A percentile compares a stretch with the other conserved stretches of the same genome.
Evolutionary conservation across 2,797 vertebrate species (phyloP).

Genomic region (Poecilia wingei): DNA sequence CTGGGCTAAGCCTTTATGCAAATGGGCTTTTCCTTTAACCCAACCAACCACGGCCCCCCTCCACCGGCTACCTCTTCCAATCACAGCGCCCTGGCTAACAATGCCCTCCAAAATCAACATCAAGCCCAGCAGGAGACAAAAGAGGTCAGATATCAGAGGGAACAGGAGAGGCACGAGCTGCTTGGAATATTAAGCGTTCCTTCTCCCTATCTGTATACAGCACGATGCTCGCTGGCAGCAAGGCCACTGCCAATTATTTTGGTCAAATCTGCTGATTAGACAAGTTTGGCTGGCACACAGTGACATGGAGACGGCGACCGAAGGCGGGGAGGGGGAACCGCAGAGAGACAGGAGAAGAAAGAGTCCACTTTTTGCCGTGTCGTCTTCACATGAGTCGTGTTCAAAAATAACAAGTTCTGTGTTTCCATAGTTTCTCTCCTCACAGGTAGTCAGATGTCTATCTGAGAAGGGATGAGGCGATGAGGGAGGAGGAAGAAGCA

Average conservation of each 20-base stretch:
- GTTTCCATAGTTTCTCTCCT: constrained; percentile 58
- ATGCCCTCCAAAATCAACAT: constrained; percentile 85
- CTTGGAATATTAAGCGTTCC: constrained; percentile 78
- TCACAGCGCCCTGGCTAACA: constrained; percentile 76
- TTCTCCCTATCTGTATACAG: constrained; percentile 75
- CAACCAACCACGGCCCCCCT: constrained; percentile 76
- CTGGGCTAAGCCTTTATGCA: constrained; percentile 84
- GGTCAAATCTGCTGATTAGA: constrained; percentile 80
- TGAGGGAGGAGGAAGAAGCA: constrained; percentile 48
- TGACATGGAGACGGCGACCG: constrained; percentile 66
- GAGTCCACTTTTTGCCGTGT: constrained; percentile 22
- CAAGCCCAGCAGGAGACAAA: constrained; percentile 80
- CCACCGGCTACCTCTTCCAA: constrained; percentile 69
- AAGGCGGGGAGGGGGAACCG: constrained; percentile 1
- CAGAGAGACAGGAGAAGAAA: constrained; percentile 24
- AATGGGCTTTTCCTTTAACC: constrained; percentile 74
- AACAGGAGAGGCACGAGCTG: constrained; percentile 76
- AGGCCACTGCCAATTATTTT: constrained; percentile 81
- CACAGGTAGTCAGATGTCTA: constrained; percentile 61
- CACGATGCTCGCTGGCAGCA: constrained; percentile 70
- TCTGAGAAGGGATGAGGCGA: constrained; percentile 68
- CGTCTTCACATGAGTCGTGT: constrained; percentile 42
- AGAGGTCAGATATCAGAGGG: constrained; percentile 83
- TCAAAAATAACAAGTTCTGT: constrained; percentile 47
- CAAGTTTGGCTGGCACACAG: constrained; percentile 75